Conservation (phyloP, 1,140 invertebrate genomes). For the Ectropis grisescens region DNA sequence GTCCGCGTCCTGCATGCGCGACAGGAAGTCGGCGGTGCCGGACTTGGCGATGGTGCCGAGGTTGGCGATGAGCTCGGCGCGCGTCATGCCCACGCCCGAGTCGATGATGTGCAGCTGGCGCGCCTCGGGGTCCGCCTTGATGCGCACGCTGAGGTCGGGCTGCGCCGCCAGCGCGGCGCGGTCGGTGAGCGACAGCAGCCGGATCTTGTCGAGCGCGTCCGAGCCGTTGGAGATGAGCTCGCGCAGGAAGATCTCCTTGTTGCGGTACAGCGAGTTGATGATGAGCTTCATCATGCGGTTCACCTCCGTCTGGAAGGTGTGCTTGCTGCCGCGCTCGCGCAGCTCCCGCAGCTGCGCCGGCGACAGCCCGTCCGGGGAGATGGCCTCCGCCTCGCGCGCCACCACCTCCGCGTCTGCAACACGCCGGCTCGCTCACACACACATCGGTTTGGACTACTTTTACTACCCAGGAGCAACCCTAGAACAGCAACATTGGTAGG, state of each 20-base stretch:
- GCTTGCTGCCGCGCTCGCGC: slow-evolving; percentile 92
- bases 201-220: slow-evolving; percentile 95
- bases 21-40: slow-evolving; percentile 97
- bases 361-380: slow-evolving; percentile 95
- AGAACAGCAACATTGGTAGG: too few relatives aligned
- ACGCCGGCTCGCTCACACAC: background rate
- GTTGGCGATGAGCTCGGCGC: slow-evolving; percentile 94
- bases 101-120: slow-evolving; percentile 96
- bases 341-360: slow-evolving; percentile 95
- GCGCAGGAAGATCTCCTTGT: slow-evolving; percentile 98
- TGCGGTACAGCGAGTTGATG: slow-evolving; percentile 97
- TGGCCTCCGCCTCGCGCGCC: slow-evolving; percentile 94
- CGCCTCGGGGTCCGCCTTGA: slow-evolving; percentile 97
- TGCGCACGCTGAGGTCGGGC: slow-evolving; percentile 90
- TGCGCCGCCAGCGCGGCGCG: slow-evolving; percentile 82
- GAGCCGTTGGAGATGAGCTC: slow-evolving; percentile 98
- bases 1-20: slow-evolving; percentile 87
- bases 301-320: slow-evolving; percentile 95
- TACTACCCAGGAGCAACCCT: too few relatives aligned
- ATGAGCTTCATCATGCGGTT: slow-evolving; percentile 99
- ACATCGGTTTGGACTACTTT: too few relatives aligned
- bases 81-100: slow-evolving; percentile 98
- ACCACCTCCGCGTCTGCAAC: slow-evolving; percentile 81
- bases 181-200: slow-evolving; percentile 93
- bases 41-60: slow-evolving; percentile 99